A percentile compares a stretch with the other conserved stretches of the same genome.
Conservation (phyloP, 2,888 invertebrate species). For the Steinernema carpocapsae region DNA sequence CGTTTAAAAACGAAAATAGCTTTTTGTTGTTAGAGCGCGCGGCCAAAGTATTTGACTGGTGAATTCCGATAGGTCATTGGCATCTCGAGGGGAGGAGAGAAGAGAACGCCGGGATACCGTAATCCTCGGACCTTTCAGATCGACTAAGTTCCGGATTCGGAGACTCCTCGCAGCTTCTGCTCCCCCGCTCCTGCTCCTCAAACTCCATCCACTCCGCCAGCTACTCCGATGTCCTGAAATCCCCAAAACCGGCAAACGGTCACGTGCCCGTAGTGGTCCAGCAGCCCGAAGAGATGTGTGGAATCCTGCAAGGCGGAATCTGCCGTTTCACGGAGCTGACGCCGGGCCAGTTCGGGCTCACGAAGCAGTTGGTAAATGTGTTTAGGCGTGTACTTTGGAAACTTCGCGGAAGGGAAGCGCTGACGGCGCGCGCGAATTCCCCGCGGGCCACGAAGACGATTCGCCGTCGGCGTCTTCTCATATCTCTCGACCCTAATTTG, state of each 20-base stretch:
- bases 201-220: neutral
- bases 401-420: constrained; percentile 6
- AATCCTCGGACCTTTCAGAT: neutral
- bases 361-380: constrained; percentile 62
- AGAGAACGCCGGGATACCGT: neutral
- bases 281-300: constrained; percentile 37
- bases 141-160: neutral
- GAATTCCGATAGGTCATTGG: neutral
- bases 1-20: no score
- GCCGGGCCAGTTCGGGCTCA: constrained; percentile 67
- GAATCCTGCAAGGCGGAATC: constrained; percentile 56
- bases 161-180: neutral
- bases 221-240: neutral
- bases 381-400: constrained; percentile 16
- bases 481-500: constrained; percentile 33
- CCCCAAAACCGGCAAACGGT: constrained; percentile 3
- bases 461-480: constrained; percentile 23
- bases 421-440: constrained; percentile 30
- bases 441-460: constrained; percentile 11
- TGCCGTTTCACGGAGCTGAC: constrained; percentile 65
- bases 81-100: neutral
- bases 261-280: constrained; percentile 6
- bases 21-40: neutral
- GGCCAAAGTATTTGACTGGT: neutral
- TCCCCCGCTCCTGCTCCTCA: neutral